Percentiles rank a stretch among this genome's conserved stretches.
Evolutionary conservation across 1,140 invertebrate genomes (phyloP).

Genomic region (Drosophila ercepeae): DNA sequence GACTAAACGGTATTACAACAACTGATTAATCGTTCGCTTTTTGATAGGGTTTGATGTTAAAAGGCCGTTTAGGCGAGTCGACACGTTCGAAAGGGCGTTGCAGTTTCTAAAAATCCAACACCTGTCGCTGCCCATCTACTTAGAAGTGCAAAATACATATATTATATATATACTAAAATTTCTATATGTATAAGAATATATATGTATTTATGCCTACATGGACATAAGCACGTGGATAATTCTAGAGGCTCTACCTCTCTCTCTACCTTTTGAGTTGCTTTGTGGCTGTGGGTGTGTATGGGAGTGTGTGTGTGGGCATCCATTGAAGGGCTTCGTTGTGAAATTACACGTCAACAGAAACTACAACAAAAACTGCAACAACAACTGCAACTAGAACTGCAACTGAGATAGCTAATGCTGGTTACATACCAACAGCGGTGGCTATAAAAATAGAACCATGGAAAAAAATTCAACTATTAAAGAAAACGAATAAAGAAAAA

Average conservation of each 20-base stretch:
- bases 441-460: conserved; percentile 4
- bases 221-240: conserved; percentile 48
- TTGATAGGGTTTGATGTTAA: conserved; percentile 6
- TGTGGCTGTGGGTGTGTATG: background rate
- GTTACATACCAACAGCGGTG: conserved; percentile 17
- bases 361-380: conserved; percentile 31
- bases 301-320: conserved; percentile 12
- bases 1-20: background rate
- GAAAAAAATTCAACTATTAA: background rate
- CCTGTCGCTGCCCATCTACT: conserved; percentile 40
- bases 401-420: conserved; percentile 22
- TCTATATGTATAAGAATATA: background rate
- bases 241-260: conserved; percentile 43
- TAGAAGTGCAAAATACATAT: conserved; percentile 10
- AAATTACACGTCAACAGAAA: conserved; percentile 56
- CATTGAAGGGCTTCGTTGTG: conserved; percentile 58
- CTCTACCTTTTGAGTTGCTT: conserved; percentile 16
- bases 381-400: conserved; percentile 38
- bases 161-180: background rate
- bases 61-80: background rate
- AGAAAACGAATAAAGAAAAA: background rate
- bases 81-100: conserved; percentile 41
- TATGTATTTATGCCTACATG: conserved; percentile 4
- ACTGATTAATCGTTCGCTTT: conserved; percentile 9
- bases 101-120: conserved; percentile 41